phyloP scores from a whole-genome alignment of 2,113 vertebrate species.

The Notothenia coriiceps region DNA sequence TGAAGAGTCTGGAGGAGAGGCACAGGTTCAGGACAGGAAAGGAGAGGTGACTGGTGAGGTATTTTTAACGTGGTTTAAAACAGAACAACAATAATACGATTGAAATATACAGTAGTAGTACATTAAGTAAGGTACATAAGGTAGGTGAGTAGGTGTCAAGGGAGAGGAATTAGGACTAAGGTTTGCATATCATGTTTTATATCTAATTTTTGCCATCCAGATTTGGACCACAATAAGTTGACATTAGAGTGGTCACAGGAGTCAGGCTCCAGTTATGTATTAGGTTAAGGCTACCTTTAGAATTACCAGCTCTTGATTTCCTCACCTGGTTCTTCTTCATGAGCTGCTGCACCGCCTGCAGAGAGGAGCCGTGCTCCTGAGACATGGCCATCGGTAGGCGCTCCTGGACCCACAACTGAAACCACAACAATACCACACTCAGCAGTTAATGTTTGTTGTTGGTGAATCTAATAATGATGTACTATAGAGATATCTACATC shows the following conservation, averaged over 20 bases:
- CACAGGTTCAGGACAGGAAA: background rate
- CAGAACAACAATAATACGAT: background rate
- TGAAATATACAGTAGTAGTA: background rate
- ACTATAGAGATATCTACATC: background rate
- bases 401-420: conserved; percentile 92
- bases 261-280: no score
- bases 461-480: no score
- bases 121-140: background rate
- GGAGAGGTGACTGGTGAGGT: background rate
- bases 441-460: background rate
- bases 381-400: conserved; percentile 88
- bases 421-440: conserved; percentile 1
- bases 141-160: background rate
- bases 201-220: background rate
- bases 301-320: background rate
- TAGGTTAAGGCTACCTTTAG: background rate
- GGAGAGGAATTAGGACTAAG: background rate
- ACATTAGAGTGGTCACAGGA: no score
- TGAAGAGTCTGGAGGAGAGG: conserved; percentile 85
- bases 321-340: conserved; percentile 95
- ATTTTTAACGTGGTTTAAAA: background rate
- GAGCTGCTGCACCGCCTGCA: conserved; percentile 92
- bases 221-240: background rate
- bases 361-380: conserved; percentile 88
- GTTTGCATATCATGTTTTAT: background rate